These are phyloP conservation scores for Leptinotarsa haldemani DNA, from an alignment of 2,888 invertebrate species.

Conservation along the genomic window DNA sequence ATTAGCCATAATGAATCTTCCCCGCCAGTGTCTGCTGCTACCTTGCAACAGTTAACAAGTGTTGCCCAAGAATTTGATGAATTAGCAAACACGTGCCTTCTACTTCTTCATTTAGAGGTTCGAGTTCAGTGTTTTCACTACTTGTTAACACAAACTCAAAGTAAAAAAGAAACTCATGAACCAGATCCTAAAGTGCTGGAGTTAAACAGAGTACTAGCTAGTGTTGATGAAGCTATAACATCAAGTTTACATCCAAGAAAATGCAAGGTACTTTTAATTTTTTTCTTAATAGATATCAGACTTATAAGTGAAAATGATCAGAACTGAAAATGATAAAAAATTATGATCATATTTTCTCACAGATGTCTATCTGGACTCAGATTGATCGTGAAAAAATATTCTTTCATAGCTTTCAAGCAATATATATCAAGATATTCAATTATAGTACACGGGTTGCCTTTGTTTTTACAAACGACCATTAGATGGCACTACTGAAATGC, in stretches of 20 bases:
- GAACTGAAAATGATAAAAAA: not conserved
- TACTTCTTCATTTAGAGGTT: conserved; percentile 93
- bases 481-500: too few relatives aligned
- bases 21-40: conserved; percentile 69
- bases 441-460: too few relatives aligned
- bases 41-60: conserved; percentile 74
- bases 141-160: conserved; percentile 69
- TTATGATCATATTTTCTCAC: not conserved
- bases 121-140: conserved; percentile 97
- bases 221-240: conserved; percentile 82
- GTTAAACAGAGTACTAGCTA: conserved; percentile 80
- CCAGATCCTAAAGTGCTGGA: conserved; percentile 82
- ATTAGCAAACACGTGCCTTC: conserved; percentile 88
- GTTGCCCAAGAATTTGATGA: conserved; percentile 87
- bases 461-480: too few relatives aligned
- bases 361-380: too few relatives aligned
- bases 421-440: too few relatives aligned
- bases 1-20: conserved; percentile 57
- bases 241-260: conserved; percentile 82
- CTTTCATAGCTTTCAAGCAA: too few relatives aligned
- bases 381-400: too few relatives aligned
- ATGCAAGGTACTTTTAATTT: conserved; percentile 71
- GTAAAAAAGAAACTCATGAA: conserved; percentile 79
- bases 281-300: not conserved
- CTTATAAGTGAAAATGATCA: not conserved